Percentiles rank a stretch among this genome's conserved stretches.
These are phyloP conservation scores for Tromatobia lineatoria DNA, from an alignment of 2,888 invertebrate genomes.

Conservation along the genomic window DNA sequence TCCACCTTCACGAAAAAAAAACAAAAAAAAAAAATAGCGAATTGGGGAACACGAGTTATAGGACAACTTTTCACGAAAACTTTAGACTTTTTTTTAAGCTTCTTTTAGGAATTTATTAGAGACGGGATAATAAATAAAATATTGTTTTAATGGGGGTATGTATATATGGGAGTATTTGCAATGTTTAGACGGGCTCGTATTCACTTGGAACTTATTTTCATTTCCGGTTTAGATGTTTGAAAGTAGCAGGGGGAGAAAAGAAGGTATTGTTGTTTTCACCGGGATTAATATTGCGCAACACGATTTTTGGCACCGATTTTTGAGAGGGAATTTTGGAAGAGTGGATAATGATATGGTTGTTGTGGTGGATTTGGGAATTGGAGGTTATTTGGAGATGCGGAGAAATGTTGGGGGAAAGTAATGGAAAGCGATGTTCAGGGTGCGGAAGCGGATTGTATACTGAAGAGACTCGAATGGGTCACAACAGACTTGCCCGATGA, in stretches of 20 bases:
- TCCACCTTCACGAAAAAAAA: slow-evolving; percentile 25
- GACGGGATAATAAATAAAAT: too few species aligned
- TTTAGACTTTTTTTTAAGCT: neutral
- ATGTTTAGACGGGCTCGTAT: too few species aligned
- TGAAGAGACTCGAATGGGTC: slow-evolving; percentile 55
- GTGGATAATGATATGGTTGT: neutral
- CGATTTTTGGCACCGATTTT: too few species aligned
- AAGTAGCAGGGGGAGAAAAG: too few species aligned
- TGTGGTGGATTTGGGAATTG: neutral
- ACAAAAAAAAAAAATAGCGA: neutral
- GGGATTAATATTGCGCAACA: too few species aligned
- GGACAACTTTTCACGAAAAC: slow-evolving; percentile 15
- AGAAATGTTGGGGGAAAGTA: neutral
- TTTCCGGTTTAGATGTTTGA: too few species aligned
- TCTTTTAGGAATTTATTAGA: too few species aligned
- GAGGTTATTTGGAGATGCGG: neutral
- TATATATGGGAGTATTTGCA: too few species aligned
- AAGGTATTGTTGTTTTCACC: too few species aligned
- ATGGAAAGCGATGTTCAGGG: slow-evolving; percentile 46
- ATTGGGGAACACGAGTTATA: neutral
- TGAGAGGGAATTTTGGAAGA: neutral
- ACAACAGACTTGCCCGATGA: slow-evolving; percentile 39
- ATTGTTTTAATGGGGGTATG: too few species aligned
- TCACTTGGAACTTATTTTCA: too few species aligned
- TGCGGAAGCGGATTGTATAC: slow-evolving; percentile 70